These are phyloP conservation scores for Neoascia interrupta DNA, from an alignment of 2,888 invertebrate genomes.

Conservation along the genomic window DNA sequence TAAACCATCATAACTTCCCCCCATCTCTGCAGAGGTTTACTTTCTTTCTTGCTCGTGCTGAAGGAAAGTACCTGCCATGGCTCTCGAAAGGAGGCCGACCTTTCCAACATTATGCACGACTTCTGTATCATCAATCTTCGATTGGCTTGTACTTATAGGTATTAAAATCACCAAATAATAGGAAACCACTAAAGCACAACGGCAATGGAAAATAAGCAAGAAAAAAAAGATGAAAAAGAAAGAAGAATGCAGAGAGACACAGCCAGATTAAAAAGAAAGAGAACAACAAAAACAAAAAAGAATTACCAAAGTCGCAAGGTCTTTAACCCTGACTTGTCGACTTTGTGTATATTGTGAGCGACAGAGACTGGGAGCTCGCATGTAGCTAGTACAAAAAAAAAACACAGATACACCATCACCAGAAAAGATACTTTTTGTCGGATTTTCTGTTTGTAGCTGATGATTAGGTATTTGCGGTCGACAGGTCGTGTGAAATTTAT, in stretches of 20 bases:
- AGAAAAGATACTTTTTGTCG: slow-evolving; percentile 25
- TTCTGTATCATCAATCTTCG: slow-evolving; percentile 61
- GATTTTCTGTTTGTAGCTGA: slow-evolving; percentile 39
- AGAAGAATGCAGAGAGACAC: slow-evolving; percentile 40
- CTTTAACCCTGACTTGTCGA: slow-evolving; percentile 46
- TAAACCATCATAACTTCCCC: slow-evolving; percentile 13
- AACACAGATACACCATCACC: slow-evolving; percentile 5
- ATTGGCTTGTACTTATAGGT: slow-evolving; percentile 37
- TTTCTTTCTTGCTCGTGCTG: slow-evolving; percentile 29
- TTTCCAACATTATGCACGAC: slow-evolving; percentile 33
- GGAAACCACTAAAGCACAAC: slow-evolving; percentile 24
- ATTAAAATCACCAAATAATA: background rate
- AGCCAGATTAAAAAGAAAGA: slow-evolving; percentile 7
- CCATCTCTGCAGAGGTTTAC: slow-evolving; percentile 8
- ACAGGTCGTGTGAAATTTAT: slow-evolving; percentile 66
- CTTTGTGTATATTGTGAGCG: slow-evolving; percentile 10
- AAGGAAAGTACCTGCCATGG: slow-evolving; percentile 46
- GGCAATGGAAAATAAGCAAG: background rate
- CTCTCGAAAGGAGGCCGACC: background rate
- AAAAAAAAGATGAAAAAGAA: background rate
- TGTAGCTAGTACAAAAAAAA: background rate
- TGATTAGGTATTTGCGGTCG: slow-evolving; percentile 63
- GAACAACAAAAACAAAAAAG: slow-evolving; percentile 1
- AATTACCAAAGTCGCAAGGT: slow-evolving; percentile 42
- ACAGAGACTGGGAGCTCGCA: background rate